Evolutionary conservation across 2,888 invertebrate genomes (phyloP).

Genomic region (Brenthis ino): DNA sequence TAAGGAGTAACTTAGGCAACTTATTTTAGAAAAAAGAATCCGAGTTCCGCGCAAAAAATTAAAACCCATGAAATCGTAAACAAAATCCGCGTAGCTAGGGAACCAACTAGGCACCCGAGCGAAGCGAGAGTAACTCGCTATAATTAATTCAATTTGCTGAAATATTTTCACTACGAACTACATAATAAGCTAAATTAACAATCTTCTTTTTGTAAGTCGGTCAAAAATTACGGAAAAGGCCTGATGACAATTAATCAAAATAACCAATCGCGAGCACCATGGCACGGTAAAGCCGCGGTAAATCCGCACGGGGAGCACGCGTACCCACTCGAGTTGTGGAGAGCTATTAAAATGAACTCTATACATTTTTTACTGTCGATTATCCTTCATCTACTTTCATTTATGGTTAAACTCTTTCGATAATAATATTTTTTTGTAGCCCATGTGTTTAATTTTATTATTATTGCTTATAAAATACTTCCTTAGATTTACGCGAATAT

Average conservation of each 20-base stretch:
- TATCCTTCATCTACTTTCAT: conserved; percentile 2
- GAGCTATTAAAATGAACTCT: not conserved
- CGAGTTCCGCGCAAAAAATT: too few relatives aligned
- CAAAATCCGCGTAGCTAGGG: too few relatives aligned
- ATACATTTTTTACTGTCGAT: not conserved
- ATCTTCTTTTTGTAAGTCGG: too few relatives aligned
- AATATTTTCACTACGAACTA: not conserved
- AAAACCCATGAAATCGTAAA: too few relatives aligned
- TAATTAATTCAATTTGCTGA: too few relatives aligned
- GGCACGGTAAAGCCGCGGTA: not conserved
- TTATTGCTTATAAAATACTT: not conserved
- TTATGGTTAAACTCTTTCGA: not conserved
- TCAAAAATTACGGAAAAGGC: too few relatives aligned
- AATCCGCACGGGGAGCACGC: conserved; percentile 13
- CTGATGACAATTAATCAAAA: conserved; percentile 6
- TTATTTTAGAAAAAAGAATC: too few relatives aligned
- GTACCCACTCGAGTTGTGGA: conserved; percentile 9
- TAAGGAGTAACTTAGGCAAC: too few relatives aligned
- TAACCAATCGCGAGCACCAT: not conserved
- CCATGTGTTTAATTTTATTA: not conserved
- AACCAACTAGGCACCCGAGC: too few relatives aligned
- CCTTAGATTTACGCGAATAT: too few relatives aligned
- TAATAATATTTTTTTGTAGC: not conserved
- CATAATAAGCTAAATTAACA: not conserved
- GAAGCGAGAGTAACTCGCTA: too few relatives aligned